Base-by-base conservation (phyloP, 2,797 vertebrate species). In the Typhlichthys subterraneus region DNA sequence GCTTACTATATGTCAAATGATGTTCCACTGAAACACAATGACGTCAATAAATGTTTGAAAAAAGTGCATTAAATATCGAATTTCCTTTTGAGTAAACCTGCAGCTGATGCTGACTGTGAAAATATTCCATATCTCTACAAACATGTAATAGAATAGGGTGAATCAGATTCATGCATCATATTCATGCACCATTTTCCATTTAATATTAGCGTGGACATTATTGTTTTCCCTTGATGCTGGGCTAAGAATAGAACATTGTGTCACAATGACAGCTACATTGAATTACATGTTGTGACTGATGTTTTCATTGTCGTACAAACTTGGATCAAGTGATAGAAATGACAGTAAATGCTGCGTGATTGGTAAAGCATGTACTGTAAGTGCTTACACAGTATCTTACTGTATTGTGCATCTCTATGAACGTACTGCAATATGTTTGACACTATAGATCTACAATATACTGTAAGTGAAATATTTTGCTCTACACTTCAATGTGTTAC, bases 21-120 rank as follows among this genome's bases (percentile, higher is more conserved):
- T 23, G 23, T 79, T 87, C 72, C 68, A 67, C 49, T 53, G 68
- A 72, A 73, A 69, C 72, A 65, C 72, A 84, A 77, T 78, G 54
- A 67, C 77, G 85, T 85, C 80, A 85, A 85, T 85, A 64, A 69
- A 59, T 65, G 79, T 73, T 65, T 74, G 56, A 56, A 17, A 61
- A 69, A 71, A 62, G 65, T 14, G 56, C 56, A 65, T 59, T 75
- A 69, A 86, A 23, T 80, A 79, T 85, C 85, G 80, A 17, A 89
- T 91, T 89, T 89, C 84, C 84, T 75, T 62, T 53, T 57, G 23
- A 85, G 87, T 81, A 84, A 85, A 77, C 53, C 48, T 84, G 59
- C 33, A 61, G 63, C 74, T 45, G 45, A 13, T 57, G 46, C 45
- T 58, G 69, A 70, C 77, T 19, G 67, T 66, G 70, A 72, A 81